These are phyloP conservation scores for Parnassius apollo DNA, from an alignment of 2,888 invertebrate species.

Conservation along the genomic window DNA sequence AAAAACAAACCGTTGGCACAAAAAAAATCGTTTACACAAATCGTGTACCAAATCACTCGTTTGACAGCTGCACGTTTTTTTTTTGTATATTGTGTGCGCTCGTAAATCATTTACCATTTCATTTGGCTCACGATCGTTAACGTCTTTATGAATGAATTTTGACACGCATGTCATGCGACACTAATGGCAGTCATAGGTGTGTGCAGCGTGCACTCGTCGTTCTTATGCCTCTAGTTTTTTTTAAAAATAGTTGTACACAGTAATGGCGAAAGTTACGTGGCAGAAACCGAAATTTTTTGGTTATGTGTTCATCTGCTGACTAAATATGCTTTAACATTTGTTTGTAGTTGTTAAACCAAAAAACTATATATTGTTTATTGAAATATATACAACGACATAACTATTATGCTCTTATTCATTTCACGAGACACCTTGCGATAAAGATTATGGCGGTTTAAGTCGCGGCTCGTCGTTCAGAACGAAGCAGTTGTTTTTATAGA, in stretches of 20 bases:
- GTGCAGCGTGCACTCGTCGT: background rate
- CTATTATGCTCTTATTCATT: no score
- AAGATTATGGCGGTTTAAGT: no score
- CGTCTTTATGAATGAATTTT: constrained; percentile 25
- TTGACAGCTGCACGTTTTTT: constrained; percentile 17
- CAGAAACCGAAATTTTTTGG: no score
- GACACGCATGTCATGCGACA: constrained; percentile 19
- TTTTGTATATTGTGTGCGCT: background rate
- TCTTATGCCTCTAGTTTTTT: background rate
- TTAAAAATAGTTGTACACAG: background rate
- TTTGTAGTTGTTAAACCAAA: no score
- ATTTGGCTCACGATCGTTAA: constrained; percentile 12
- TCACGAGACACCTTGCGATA: no score
- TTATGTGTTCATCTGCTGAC: no score
- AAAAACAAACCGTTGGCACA: constrained; percentile 1
- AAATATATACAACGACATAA: no score
- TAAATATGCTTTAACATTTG: no score
- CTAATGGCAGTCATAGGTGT: constrained; percentile 3
- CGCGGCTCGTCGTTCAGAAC: no score
- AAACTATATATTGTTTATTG: no score
- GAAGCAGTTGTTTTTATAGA: no score
- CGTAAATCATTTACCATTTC: constrained; percentile 15
- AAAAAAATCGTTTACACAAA: background rate
- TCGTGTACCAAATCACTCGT: constrained; percentile 3
- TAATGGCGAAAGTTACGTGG: no score